Base-by-base conservation (phyloP, 1,140 invertebrate genomes). In the Cryptotermes secundus region DNA sequence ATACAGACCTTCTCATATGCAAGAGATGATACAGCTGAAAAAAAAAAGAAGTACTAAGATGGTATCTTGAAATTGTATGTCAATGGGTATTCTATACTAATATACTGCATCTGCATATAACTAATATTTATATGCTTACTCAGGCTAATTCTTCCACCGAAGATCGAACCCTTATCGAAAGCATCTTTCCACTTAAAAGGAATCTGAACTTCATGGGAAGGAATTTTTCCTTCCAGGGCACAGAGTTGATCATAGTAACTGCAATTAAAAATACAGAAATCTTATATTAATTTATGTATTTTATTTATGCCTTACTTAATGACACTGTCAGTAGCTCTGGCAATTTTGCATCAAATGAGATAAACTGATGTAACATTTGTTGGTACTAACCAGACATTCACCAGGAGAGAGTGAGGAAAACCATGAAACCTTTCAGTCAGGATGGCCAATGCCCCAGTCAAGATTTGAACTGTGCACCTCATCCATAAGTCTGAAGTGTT, bases 181-280 rank as follows among this genome's bases (percentile, higher is more conserved):
- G 99, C 98, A 95, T 99, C 98, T 90, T 99, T 99, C 98, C 99
- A 99, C 89, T 99, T 99, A 88, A 99, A 99, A 42, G 97, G 95
- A 87, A 98, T 96, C 88, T 97, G 95, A 36, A 97, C 92, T 89
- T 97, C 97, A 86, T 97, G 94, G 6, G 97, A 93, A 26, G 98
- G 97, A 86, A 99, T 95, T 91, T 99, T 99, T 45, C 93, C 92
- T 91, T 99, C 97, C 87, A 99, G 91, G 9, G 96, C 94, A 86
- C 93, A 94, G 24, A 99, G 91, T 89, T 99, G 98, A 92, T 99
- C 99, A 93, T 99, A 98, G 90, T 99, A 99, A 87, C 98, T 98
- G 89, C 34, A 92, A 91, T 85, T 85, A 82, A 87, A 85, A 80
- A 35, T 84, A 85, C 24, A 45, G 35, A 49, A 42, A 3, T 42